Percentiles rank a stretch among this genome's conserved stretches.
These are phyloP conservation scores for Malthinus seriepunctatus DNA, from an alignment of 2,888 invertebrate genomes.

Conservation along the genomic window DNA sequence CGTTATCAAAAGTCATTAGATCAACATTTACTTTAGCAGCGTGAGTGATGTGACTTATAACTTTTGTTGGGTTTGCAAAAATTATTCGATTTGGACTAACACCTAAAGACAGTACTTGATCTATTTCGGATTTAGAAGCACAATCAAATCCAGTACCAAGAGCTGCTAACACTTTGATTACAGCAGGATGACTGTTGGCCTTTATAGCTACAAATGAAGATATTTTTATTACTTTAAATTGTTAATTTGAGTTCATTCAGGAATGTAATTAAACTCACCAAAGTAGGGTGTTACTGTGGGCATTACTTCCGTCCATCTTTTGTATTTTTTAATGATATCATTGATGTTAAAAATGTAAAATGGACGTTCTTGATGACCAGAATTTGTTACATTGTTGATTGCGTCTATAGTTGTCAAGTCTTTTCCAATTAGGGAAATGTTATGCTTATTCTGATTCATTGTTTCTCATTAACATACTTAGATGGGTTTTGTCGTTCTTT, in stretches of 20 bases:
- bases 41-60: slow-evolving; percentile 85
- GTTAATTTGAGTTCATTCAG: background rate
- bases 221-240: too few relatives aligned
- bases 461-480: too few relatives aligned
- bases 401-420: too few relatives aligned
- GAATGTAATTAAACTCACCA: background rate
- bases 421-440: too few relatives aligned
- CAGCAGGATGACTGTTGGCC: slow-evolving; percentile 86
- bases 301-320: background rate
- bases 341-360: background rate
- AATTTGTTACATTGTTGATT: background rate
- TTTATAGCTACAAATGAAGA: slow-evolving; percentile 74
- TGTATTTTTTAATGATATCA: background rate
- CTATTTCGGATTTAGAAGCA: slow-evolving; percentile 92
- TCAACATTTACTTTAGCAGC: slow-evolving; percentile 75
- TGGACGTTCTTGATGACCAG: background rate
- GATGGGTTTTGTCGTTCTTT: too few relatives aligned
- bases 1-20: slow-evolving; percentile 93
- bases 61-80: slow-evolving; percentile 95
- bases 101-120: slow-evolving; percentile 75
- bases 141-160: slow-evolving; percentile 95
- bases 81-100: slow-evolving; percentile 81
- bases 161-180: slow-evolving; percentile 83
- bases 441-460: too few relatives aligned
- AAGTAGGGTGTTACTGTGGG: background rate